Percentiles rank a stretch among this genome's conserved stretches.
phyloP scores from a whole-genome alignment of 35 echinoderm and acorn worm genomes.

The Stichopus chloronotus region DNA sequence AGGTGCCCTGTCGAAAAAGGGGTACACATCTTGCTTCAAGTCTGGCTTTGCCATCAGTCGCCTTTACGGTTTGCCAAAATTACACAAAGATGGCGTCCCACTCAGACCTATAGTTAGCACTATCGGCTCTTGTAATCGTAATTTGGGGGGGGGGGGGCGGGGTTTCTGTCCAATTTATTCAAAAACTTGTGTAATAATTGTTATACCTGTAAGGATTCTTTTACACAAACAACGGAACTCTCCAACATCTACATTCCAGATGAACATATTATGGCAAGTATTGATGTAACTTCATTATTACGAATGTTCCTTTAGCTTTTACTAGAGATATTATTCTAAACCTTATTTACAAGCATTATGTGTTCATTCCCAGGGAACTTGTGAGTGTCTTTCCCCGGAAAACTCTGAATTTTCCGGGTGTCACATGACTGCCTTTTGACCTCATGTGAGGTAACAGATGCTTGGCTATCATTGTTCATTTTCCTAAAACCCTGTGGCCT shows the following conservation, averaged over 20 bases:
- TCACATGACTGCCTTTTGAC: too few relatives aligned
- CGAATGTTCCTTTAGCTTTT: neutral
- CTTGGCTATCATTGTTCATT: too few relatives aligned
- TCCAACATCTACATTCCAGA: neutral
- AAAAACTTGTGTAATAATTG: neutral
- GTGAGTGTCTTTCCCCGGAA: too few relatives aligned
- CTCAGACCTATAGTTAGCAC: neutral
- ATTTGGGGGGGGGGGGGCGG: too few relatives aligned
- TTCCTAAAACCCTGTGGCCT: too few relatives aligned
- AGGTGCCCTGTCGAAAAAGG: neutral
- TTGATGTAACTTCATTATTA: constrained; percentile 2
- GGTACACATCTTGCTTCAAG: neutral
- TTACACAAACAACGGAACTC: neutral
- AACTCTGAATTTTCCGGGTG: too few relatives aligned
- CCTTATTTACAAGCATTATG: neutral
- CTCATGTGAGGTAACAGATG: too few relatives aligned
- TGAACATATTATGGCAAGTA: neutral
- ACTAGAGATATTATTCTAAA: neutral
- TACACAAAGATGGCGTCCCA: constrained; percentile 14
- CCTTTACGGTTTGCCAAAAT: constrained; percentile 5
- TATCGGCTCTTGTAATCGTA: neutral
- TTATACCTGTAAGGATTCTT: neutral
- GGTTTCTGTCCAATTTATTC: neutral
- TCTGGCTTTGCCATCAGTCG: neutral
- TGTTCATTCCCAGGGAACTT: too few relatives aligned